These are phyloP conservation scores for Calonectris borealis DNA, from an alignment of 2,113 vertebrate genomes.

Conservation along the genomic window DNA sequence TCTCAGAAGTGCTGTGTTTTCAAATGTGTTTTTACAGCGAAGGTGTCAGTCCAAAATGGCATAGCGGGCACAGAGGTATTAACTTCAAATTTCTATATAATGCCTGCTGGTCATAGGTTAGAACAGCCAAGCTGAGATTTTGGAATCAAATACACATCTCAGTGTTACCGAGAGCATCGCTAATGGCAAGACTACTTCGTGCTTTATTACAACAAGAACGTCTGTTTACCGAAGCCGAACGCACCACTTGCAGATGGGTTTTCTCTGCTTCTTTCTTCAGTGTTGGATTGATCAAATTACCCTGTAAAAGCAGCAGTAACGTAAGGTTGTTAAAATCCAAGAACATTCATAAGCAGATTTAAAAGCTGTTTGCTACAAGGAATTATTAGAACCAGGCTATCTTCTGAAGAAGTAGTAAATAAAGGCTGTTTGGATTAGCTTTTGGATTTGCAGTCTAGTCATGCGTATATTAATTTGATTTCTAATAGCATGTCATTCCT, in stretches of 20 bases:
- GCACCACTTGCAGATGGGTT: background rate
- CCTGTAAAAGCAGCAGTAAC: background rate
- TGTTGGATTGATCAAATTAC: background rate
- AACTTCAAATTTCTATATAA: background rate
- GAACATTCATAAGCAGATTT: background rate
- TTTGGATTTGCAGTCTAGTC: background rate
- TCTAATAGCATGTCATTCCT: background rate
- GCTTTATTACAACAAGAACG: background rate
- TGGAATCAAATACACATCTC: background rate
- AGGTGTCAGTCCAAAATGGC: background rate
- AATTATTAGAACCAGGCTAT: background rate
- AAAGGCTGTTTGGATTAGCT: background rate
- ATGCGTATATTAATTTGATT: background rate
- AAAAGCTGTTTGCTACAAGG: background rate
- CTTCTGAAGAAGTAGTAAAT: background rate
- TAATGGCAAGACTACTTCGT: background rate
- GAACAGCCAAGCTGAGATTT: background rate
- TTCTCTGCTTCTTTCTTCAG: background rate
- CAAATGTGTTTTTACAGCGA: background rate
- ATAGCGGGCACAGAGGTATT: background rate
- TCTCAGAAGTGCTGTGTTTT: background rate
- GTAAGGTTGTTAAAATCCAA: background rate
- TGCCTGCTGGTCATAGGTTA: background rate
- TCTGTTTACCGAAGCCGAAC: background rate
- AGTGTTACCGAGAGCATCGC: accelerated